Percentiles rank a stretch among this genome's conserved stretches.
These are phyloP conservation scores for Ichneumon xanthorius DNA, from an alignment of 2,888 invertebrate species.

Conservation along the genomic window DNA sequence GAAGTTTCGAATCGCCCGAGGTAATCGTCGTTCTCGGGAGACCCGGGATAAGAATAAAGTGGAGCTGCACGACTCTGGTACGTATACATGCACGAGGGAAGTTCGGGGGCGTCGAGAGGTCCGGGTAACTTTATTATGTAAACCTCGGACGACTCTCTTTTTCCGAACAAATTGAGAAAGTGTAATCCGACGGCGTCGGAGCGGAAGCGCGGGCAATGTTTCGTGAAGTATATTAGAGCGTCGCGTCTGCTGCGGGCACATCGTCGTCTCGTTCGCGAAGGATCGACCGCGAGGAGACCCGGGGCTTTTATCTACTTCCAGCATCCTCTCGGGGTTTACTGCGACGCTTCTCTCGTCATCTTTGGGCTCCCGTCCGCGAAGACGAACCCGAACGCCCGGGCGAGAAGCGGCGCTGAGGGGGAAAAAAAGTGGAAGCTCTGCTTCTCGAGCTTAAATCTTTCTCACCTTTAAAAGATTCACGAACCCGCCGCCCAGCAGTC, in stretches of 20 bases:
- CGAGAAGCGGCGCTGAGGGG: neutral
- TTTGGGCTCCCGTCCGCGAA: neutral
- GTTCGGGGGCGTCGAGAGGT: neutral
- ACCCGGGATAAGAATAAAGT: neutral
- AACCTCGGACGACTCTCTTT: constrained; percentile 17
- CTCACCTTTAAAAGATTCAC: constrained; percentile 39
- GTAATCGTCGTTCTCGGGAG: neutral
- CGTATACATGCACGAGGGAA: constrained; percentile 8
- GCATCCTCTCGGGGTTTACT: neutral
- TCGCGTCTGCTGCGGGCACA: neutral
- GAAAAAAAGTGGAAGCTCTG: neutral
- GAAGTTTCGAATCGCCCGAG: neutral
- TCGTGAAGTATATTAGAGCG: constrained; percentile 9
- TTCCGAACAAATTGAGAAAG: constrained; percentile 30
- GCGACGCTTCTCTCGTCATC: neutral
- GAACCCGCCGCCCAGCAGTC: neutral
- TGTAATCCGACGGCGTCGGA: constrained; percentile 25
- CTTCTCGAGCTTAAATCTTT: constrained; percentile 11
- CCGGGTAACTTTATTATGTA: constrained; percentile 31
- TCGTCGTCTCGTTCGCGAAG: constrained; percentile 3
- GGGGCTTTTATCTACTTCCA: constrained; percentile 34
- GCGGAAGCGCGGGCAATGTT: constrained; percentile 2
- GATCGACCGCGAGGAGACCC: constrained; percentile 21
- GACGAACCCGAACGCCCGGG: constrained; percentile 5
- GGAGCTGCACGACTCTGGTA: neutral